Evolutionary conservation across 2,797 vertebrate genomes (phyloP).

Genomic region (Phrynocephalus guinanensis): DNA sequence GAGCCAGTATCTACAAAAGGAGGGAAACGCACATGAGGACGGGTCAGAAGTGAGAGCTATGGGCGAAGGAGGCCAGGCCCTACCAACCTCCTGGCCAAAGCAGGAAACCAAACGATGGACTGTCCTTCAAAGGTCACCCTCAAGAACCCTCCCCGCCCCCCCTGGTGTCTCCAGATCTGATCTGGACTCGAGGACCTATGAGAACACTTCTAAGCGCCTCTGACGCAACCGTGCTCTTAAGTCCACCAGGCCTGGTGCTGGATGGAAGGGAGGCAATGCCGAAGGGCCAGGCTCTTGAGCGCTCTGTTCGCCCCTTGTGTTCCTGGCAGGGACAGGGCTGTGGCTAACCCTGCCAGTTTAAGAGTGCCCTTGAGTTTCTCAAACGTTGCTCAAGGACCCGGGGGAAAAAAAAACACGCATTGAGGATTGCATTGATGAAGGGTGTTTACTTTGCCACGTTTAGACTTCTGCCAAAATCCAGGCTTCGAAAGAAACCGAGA

Average conservation of each 20-base stretch:
- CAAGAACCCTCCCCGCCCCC: not conserved
- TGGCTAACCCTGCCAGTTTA: not conserved
- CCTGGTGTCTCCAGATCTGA: too few relatives aligned
- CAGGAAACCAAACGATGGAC: too few relatives aligned
- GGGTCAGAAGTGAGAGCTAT: fast-evolving
- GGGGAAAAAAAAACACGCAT: not conserved
- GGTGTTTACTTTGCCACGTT: not conserved
- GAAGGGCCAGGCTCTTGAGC: not conserved
- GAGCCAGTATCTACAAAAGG: conserved; percentile 87
- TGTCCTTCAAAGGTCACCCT: too few relatives aligned
- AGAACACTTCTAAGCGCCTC: not conserved
- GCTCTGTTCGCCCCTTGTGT: not conserved
- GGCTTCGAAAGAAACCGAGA: not conserved
- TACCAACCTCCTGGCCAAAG: too few relatives aligned
- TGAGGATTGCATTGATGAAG: not conserved
- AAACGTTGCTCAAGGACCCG: not conserved
- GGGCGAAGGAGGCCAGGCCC: too few relatives aligned
- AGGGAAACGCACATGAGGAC: conserved; percentile 47
- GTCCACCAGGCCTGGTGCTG: not conserved
- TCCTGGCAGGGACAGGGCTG: too few relatives aligned
- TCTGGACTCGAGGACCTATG: not conserved
- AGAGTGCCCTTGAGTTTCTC: not conserved
- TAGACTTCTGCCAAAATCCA: not conserved
- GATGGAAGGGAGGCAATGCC: too few relatives aligned
- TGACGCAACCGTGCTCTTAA: too few relatives aligned